Evolutionary conservation across 2,797 vertebrate species (phyloP).

Genomic region (Adrianichthys oophorus): DNA sequence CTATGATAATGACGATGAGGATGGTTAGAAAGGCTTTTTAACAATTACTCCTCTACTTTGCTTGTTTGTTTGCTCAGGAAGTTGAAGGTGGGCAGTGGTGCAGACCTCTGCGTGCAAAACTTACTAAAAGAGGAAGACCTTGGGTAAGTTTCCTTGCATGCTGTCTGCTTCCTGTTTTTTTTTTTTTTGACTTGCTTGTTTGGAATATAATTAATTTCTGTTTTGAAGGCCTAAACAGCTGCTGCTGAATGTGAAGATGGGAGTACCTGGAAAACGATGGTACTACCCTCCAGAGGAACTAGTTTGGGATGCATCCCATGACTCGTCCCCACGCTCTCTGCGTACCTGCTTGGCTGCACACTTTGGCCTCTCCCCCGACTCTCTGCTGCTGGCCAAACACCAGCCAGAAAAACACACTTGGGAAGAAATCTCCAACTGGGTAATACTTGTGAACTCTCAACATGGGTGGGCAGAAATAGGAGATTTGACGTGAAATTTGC

Average conservation of each 20-base stretch:
- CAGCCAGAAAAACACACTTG: constrained; percentile 87
- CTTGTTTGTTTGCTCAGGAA: constrained; percentile 76
- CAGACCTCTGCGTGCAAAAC: constrained; percentile 84
- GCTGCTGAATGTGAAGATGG: constrained; percentile 84
- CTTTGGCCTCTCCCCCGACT: constrained; percentile 84
- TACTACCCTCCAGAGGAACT: constrained; percentile 82
- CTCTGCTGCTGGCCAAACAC: constrained; percentile 90
- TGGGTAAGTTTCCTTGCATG: constrained; percentile 73
- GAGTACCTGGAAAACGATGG: constrained; percentile 80
- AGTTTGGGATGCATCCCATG: constrained; percentile 85
- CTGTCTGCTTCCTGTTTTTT: background rate
- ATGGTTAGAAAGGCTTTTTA: constrained; percentile 8
- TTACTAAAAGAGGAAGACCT: constrained; percentile 86
- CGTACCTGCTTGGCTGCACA: constrained; percentile 79
- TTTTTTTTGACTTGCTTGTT: no score
- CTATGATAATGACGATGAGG: no score
- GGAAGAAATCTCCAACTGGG: constrained; percentile 89
- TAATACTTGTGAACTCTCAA: constrained; percentile 50
- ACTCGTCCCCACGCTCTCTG: constrained; percentile 78
- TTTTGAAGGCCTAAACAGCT: constrained; percentile 79
- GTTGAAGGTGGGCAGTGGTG: constrained; percentile 80
- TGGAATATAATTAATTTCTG: background rate
- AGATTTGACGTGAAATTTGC: background rate
- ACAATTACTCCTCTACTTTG: background rate
- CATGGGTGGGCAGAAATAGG: background rate